phyloP scores from a whole-genome alignment of 2,797 vertebrate genomes.

The Mormyrops attenuatus region DNA sequence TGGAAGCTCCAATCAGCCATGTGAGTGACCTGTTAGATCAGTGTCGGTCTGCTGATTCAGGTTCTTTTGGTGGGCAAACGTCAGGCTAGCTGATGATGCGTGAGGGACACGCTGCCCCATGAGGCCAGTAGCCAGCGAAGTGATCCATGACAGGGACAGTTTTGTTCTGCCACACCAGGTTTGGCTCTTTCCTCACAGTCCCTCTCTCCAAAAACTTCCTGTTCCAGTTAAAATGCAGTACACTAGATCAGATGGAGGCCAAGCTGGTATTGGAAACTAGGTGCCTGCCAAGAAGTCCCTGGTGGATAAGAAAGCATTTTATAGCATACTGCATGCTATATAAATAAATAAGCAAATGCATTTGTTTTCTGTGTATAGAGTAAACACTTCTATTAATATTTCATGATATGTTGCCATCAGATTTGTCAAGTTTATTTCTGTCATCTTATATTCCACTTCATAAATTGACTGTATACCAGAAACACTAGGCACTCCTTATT shows the following conservation, averaged over 20 bases:
- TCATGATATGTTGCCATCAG: not conserved
- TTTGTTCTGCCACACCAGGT: not conserved
- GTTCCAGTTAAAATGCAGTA: not conserved
- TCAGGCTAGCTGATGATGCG: slow-evolving; percentile 2
- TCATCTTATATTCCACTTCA: not conserved
- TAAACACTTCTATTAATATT: not conserved
- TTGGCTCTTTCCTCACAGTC: not conserved
- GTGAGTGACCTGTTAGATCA: not conserved
- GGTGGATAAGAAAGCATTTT: not conserved
- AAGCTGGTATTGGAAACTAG: not conserved
- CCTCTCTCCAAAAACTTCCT: not conserved
- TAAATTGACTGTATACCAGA: not conserved
- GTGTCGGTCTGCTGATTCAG: not conserved
- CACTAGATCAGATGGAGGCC: not conserved
- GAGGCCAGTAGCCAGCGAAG: not conserved
- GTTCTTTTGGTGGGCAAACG: not conserved
- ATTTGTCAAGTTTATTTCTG: not conserved
- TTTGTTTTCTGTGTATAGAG: not conserved
- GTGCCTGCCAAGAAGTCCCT: not conserved
- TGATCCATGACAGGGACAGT: not conserved
- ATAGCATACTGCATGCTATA: not conserved
- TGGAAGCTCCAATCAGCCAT: not conserved
- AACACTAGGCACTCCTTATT: not conserved
- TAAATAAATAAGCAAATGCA: not conserved
- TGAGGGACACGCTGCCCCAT: not conserved